These are phyloP conservation scores for Acleris cristana DNA, from an alignment of 2,888 invertebrate species.

Conservation along the genomic window DNA sequence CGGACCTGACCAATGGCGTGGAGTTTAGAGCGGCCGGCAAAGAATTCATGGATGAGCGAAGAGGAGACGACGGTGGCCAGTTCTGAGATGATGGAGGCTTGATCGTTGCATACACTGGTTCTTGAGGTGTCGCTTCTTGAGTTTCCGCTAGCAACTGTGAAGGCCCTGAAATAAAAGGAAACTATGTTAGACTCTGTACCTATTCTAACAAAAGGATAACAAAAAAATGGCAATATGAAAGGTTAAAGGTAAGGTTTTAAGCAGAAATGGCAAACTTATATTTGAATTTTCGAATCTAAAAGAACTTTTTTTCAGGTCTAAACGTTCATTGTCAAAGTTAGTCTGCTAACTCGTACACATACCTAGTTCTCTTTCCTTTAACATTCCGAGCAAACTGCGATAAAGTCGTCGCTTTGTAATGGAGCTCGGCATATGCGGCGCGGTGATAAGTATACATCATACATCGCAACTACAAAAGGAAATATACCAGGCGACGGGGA, in stretches of 20 bases:
- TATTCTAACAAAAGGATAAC: not conserved
- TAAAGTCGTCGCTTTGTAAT: constrained; percentile 57
- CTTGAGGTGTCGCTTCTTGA: constrained; percentile 68
- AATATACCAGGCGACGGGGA: constrained; percentile 42
- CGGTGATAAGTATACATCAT: constrained; percentile 55
- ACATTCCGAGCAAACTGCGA: constrained; percentile 56
- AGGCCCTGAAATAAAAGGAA: constrained; percentile 69
- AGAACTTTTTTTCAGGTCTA: constrained; percentile 8
- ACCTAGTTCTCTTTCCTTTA: constrained; percentile 44
- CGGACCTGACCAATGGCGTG: constrained; percentile 65
- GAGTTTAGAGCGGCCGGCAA: constrained; percentile 65
- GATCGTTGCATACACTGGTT: constrained; percentile 77
- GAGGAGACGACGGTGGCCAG: constrained; percentile 55
- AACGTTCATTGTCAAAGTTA: constrained; percentile 22
- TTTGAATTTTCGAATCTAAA: not conserved
- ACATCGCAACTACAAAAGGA: constrained; percentile 55
- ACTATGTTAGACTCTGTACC: not conserved
- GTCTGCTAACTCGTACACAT: constrained; percentile 15
- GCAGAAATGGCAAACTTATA: too few relatives aligned
- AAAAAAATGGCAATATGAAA: too few relatives aligned
- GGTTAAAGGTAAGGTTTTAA: too few relatives aligned
- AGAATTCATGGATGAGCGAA: constrained; percentile 63
- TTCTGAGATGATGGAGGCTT: constrained; percentile 63
- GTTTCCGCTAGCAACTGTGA: constrained; percentile 73
- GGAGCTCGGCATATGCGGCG: constrained; percentile 53